These are phyloP conservation scores for Esox masquinongy DNA, from an alignment of 2,797 vertebrate genomes.

Conservation along the genomic window DNA sequence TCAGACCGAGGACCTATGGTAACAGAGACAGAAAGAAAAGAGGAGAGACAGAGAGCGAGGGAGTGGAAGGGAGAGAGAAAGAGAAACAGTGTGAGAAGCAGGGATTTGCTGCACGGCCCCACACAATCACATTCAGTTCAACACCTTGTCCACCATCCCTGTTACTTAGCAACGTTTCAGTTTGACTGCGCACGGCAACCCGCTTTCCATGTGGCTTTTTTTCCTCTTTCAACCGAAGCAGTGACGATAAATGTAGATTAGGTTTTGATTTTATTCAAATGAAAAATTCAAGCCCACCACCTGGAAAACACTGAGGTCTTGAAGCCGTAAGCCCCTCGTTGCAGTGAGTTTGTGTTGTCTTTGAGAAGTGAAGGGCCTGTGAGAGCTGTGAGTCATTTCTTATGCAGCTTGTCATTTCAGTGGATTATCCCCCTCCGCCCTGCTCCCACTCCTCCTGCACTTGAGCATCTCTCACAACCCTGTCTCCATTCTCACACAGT, in stretches of 20 bases:
- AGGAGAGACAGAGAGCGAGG: constrained; percentile 20
- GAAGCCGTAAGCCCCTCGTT: constrained; percentile 65
- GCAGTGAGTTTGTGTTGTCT: constrained; percentile 49
- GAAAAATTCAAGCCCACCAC: constrained; percentile 73
- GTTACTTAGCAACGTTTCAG: constrained; percentile 79
- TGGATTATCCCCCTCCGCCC: constrained; percentile 60
- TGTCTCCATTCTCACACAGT: constrained; percentile 47
- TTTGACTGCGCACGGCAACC: constrained; percentile 71
- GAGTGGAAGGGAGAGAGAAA: constrained; percentile 16
- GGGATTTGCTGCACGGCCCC: constrained; percentile 61
- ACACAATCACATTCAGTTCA: constrained; percentile 74
- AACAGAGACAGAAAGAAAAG: constrained; percentile 13
- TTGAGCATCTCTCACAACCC: constrained; percentile 61
- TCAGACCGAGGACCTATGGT: constrained; percentile 70
- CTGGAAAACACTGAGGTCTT: constrained; percentile 73
- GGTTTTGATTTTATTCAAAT: constrained; percentile 70
- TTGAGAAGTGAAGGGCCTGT: constrained; percentile 72
- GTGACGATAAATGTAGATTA: constrained; percentile 73
- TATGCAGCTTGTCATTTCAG: constrained; percentile 72
- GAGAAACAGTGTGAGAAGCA: constrained; percentile 68
- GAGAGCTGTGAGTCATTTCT: constrained; percentile 73
- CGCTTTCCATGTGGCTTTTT: constrained; percentile 46
- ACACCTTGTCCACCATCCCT: constrained; percentile 70
- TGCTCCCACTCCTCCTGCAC: constrained; percentile 62
- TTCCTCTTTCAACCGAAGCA: constrained; percentile 48